Evolutionary conservation across 2,113 vertebrate genomes (phyloP), one percentile per base, ranked within the genome.

Genomic region (Pyrgilauda ruficollis): DNA sequence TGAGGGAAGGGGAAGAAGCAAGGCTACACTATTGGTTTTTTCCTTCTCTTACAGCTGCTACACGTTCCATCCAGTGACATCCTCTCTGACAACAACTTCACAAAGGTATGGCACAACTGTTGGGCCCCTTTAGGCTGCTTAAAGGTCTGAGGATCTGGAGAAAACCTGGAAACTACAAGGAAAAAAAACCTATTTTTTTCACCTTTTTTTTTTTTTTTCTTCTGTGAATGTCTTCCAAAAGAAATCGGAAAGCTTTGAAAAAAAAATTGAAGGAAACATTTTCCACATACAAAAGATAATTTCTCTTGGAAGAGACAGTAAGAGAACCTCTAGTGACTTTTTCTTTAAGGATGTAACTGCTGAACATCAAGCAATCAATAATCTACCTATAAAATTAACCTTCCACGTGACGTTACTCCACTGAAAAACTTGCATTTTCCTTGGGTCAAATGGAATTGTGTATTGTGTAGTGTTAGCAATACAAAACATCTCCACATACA

Each of bases 21-120:
- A 82, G 16, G 15, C 35, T 53, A 50, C 8, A 46, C 8, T 10
- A 13, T 1, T 6, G 1, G 0, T 41, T 35, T 87, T 43, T 58
- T 10, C 13, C 21, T 72, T 62, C 16, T 74, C 2, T 0, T 67
- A 35, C 1, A 33, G 23, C 26, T 75, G 10, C 6, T 47, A 35
- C 13, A 6, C 0, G 0, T 20, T 70, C 35, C 22, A 81, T 16
- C 6, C 37, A 63, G 46, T 1, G 4, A 21, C 23, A 35, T 24
- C 23, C 28, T 80, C 43, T 61, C 39, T 82, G 33, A 5, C 7
- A 10, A 7, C 26, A 35, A 21, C 8, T 63, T n/a, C 43, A 39
- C 1, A 20, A 66, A 78, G 13, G 8, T 63, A 26, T 26, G 39
- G 18, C 61, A 26, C n/a, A 82, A 63, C 15, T 66, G 3, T 20